Conservation (phyloP, 2,888 invertebrate genomes). For the Cephus runcator region DNA sequence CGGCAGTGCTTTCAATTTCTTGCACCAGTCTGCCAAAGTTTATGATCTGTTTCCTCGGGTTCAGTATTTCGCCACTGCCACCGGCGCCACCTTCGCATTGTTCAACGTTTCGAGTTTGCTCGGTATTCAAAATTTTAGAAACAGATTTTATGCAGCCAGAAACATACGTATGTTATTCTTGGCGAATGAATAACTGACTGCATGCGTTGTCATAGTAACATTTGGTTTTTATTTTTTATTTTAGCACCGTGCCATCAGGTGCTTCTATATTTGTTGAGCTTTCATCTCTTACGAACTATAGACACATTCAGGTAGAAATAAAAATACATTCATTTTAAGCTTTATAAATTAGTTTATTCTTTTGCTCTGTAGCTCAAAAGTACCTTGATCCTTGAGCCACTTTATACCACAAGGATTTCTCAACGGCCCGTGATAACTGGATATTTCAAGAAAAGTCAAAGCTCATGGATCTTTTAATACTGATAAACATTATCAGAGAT, state of each 20-base stretch:
- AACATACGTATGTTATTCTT: neutral
- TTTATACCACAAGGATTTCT: neutral
- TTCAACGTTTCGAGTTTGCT: neutral
- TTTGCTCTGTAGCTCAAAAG: neutral
- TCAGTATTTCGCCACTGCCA: neutral
- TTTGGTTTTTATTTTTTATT: neutral
- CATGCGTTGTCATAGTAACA: neutral
- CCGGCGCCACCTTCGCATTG: neutral
- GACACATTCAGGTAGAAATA: neutral
- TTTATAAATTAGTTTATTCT: neutral
- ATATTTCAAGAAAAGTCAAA: neutral
- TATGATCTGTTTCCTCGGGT: neutral
- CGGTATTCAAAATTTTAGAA: neutral
- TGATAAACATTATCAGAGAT: neutral
- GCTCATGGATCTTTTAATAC: neutral
- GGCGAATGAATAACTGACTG: neutral
- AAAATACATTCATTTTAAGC: neutral
- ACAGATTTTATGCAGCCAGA: neutral
- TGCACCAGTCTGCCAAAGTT: neutral
- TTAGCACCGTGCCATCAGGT: no score
- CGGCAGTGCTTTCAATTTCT: neutral
- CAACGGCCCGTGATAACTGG: neutral
- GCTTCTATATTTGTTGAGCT: no score
- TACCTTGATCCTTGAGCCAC: neutral
- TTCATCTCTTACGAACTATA: neutral